Evolutionary conservation across 2,797 vertebrate genomes (phyloP).

Genomic region (Enoplosus armatus): DNA sequence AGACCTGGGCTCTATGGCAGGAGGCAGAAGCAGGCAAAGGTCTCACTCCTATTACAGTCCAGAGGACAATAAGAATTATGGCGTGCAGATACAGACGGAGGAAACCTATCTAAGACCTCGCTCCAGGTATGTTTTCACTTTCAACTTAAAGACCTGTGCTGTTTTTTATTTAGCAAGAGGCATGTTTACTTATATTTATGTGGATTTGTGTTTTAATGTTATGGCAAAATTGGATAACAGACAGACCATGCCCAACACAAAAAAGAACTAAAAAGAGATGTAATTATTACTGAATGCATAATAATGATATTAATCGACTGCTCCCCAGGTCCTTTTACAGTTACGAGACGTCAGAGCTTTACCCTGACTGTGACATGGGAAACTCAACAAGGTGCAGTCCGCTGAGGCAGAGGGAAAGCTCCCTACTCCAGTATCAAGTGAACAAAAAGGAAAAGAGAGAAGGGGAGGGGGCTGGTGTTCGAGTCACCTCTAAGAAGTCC

Average conservation of each 20-base stretch:
- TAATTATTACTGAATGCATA: not conserved
- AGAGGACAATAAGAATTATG: slow-evolving; percentile 64
- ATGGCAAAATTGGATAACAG: not conserved
- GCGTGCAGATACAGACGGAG: slow-evolving; percentile 47
- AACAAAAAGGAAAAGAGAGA: slow-evolving; percentile 61
- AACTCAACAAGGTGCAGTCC: slow-evolving; percentile 40
- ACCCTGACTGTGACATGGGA: not conserved
- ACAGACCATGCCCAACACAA: not conserved
- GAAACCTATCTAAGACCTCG: slow-evolving; percentile 74
- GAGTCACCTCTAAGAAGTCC: slow-evolving; percentile 56
- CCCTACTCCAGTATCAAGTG: slow-evolving; percentile 36
- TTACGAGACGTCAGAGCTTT: slow-evolving; percentile 70
- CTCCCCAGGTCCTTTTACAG: slow-evolving; percentile 83
- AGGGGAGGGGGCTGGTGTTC: slow-evolving; percentile 10
- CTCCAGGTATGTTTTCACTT: slow-evolving; percentile 73
- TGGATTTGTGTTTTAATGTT: not conserved
- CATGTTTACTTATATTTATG: not conserved
- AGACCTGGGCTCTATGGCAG: slow-evolving; percentile 45
- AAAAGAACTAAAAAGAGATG: not conserved
- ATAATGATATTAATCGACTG: slow-evolving; percentile 13
- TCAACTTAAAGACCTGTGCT: not conserved
- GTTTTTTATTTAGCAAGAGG: not conserved
- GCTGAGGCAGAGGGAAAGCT: slow-evolving; percentile 44
- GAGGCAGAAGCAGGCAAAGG: slow-evolving; percentile 64
- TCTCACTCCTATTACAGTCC: slow-evolving; percentile 75